Conservation (phyloP, 2,797 vertebrate genomes). For the Enteromius trimaculatus region DNA sequence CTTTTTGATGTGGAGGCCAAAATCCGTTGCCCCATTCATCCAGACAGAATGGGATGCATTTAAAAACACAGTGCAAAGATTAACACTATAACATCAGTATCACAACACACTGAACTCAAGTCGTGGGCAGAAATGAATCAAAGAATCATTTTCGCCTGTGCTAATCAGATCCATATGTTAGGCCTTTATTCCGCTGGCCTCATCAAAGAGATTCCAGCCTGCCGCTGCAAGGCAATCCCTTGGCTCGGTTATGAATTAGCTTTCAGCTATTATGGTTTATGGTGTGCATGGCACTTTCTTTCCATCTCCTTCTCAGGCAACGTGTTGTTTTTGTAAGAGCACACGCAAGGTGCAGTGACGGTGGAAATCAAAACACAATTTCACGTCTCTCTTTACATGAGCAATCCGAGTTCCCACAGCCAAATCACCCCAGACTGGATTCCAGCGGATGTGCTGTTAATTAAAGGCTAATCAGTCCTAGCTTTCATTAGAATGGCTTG, state of each 20-base stretch:
- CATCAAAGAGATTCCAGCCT: constrained; percentile 62
- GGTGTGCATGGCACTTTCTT: constrained; percentile 40
- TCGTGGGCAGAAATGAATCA: constrained; percentile 23
- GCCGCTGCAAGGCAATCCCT: constrained; percentile 40
- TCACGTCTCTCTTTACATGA: constrained; percentile 1
- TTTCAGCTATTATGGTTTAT: constrained; percentile 51
- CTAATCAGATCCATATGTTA: constrained; percentile 63
- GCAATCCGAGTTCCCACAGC: not conserved
- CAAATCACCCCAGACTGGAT: not conserved
- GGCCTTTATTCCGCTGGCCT: constrained; percentile 15
- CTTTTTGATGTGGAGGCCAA: constrained; percentile 36
- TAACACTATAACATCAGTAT: constrained; percentile 50
- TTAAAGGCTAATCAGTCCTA: constrained; percentile 21
- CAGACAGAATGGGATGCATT: constrained; percentile 44
- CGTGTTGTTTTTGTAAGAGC: constrained; percentile 26
- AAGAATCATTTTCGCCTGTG: constrained; percentile 26
- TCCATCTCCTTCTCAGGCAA: constrained; percentile 39
- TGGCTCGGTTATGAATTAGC: constrained; percentile 46
- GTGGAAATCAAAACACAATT: constrained; percentile 15
- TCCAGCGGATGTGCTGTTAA: constrained; percentile 28
- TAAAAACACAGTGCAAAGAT: constrained; percentile 31
- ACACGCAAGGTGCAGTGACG: not conserved
- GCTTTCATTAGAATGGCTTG: constrained; percentile 43
- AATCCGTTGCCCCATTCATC: constrained; percentile 16
- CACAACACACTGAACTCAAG: constrained; percentile 47